phyloP scores from a whole-genome alignment of 1,140 invertebrate species.

The Pissodes strobi region DNA sequence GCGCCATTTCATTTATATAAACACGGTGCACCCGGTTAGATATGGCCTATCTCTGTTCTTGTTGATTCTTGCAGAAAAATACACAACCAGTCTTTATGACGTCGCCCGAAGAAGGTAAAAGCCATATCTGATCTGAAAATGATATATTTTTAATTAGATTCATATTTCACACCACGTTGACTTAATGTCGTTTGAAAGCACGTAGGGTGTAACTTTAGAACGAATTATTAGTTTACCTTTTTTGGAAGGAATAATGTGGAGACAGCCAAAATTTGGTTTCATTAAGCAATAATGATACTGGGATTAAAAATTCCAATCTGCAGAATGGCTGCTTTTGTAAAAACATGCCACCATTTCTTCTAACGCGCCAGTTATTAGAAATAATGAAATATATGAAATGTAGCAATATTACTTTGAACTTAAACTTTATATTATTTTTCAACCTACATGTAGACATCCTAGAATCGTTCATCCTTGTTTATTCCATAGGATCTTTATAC shows the following conservation, averaged over 20 bases:
- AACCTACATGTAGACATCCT: too few relatives aligned
- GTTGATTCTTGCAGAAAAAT: conserved; percentile 50
- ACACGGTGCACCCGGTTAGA: conserved; percentile 49
- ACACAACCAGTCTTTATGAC: conserved; percentile 30
- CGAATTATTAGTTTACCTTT: not conserved
- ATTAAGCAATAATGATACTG: too few relatives aligned
- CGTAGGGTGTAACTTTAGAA: not conserved
- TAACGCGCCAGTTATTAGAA: too few relatives aligned
- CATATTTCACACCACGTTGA: conserved; percentile 18
- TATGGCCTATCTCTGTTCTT: conserved; percentile 48
- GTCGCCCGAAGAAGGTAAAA: conserved; percentile 27
- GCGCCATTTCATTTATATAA: conserved; percentile 56
- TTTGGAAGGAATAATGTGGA: not conserved
- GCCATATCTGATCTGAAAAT: conserved; percentile 23
- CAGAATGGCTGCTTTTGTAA: too few relatives aligned
- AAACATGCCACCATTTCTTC: too few relatives aligned
- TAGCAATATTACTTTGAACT: too few relatives aligned
- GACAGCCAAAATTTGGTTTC: too few relatives aligned
- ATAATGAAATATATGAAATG: too few relatives aligned
- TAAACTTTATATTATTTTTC: too few relatives aligned
- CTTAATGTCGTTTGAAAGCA: conserved; percentile 18
- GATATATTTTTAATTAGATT: conserved; percentile 37
- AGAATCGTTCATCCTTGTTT: too few relatives aligned
- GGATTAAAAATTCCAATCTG: too few relatives aligned
- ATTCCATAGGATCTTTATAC: too few relatives aligned